Evolutionary conservation across 2,797 vertebrate species (phyloP).

Genomic region (Gorsachius magnificus): DNA sequence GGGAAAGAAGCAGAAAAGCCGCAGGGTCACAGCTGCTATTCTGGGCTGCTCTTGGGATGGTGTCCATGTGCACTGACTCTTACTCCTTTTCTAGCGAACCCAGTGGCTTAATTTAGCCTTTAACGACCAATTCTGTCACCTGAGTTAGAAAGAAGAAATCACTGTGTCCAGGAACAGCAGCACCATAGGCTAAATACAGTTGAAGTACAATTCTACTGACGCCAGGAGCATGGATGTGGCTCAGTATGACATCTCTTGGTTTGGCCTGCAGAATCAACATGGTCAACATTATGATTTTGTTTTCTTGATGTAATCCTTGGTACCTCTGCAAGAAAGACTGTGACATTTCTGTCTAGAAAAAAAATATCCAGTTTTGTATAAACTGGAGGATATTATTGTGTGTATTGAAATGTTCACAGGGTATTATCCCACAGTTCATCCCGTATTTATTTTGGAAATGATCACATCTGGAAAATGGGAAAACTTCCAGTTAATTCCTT

Average conservation of each 20-base stretch:
- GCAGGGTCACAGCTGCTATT: not conserved
- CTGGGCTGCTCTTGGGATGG: not conserved
- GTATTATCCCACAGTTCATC: conserved; percentile 67
- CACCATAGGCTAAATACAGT: not conserved
- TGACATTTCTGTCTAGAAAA: conserved; percentile 28
- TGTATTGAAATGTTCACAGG: conserved; percentile 69
- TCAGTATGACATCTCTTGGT: not conserved
- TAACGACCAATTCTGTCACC: not conserved
- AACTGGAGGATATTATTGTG: conserved; percentile 62
- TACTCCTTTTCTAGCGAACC: not conserved
- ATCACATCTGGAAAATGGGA: conserved; percentile 76
- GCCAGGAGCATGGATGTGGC: not conserved
- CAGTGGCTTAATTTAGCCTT: not conserved
- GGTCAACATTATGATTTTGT: not conserved
- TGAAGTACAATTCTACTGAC: not conserved
- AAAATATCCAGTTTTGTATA: conserved; percentile 55
- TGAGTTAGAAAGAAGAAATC: conserved; percentile 32
- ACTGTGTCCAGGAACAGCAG: not conserved
- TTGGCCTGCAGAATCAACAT: not conserved
- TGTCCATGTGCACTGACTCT: not conserved
- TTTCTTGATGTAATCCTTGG: not conserved
- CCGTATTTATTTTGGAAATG: conserved; percentile 75
- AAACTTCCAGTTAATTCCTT: conserved; percentile 72
- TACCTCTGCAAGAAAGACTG: conserved; percentile 2
- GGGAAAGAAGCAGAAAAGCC: not conserved